Percentiles rank a stretch among this genome's conserved stretches.
Conservation (phyloP, 2,113 vertebrate species). For the Rattus norvegicus region GRCr8 NC_086026.1:125222001-125222500, state of each 20-base stretch:
- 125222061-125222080: background rate
- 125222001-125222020: background rate
- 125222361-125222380: background rate
- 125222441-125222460: background rate
- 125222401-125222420: background rate
- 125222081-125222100: background rate
- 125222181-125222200: background rate
- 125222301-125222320: background rate
- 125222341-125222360: background rate
- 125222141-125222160: background rate
- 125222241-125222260: background rate
- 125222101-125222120: constrained; percentile 42
- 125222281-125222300: background rate
- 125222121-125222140: background rate
- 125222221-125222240: background rate
- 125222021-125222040: background rate
- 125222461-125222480: background rate
- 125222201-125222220: background rate
- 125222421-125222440: background rate
- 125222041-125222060: background rate
- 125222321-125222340: background rate
- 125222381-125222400: background rate
- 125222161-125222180: background rate
- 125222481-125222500: background rate
- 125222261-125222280: background rate